Evolutionary conservation across 2,797 vertebrate genomes (phyloP).

Genomic region (Sibirionetta formosa): DNA sequence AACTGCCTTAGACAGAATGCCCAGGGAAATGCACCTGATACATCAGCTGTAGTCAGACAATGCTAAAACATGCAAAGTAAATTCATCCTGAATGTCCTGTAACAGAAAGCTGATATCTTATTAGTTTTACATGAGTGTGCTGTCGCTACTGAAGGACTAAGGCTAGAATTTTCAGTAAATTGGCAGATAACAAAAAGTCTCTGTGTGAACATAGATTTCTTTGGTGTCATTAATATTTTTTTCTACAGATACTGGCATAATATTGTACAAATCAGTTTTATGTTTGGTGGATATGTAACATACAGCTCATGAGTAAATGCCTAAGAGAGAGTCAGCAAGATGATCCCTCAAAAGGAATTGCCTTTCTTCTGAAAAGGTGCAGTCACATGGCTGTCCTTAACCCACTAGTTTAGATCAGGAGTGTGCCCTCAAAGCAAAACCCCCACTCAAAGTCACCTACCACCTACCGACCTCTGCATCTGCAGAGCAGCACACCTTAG

Average conservation of each 20-base stretch:
- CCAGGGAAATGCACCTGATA: background rate
- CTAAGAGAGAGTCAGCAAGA: background rate
- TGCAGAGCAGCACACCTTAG: background rate
- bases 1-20: background rate
- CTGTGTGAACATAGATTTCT: background rate
- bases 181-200: background rate
- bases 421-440: background rate
- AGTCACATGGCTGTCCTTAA: background rate
- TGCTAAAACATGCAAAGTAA: background rate
- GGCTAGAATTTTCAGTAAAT: background rate
- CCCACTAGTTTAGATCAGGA: background rate
- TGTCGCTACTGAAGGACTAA: background rate
- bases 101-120: background rate
- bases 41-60: background rate
- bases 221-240: background rate
- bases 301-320: accelerated
- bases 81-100: background rate
- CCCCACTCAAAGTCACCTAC: background rate
- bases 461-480: background rate
- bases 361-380: background rate
- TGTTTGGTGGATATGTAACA: background rate
- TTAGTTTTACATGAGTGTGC: background rate
- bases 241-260: background rate
- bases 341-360: background rate
- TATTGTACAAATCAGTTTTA: background rate